Base-by-base conservation (phyloP, 2,888 invertebrate species). In the Lacanobia oleracea region DNA sequence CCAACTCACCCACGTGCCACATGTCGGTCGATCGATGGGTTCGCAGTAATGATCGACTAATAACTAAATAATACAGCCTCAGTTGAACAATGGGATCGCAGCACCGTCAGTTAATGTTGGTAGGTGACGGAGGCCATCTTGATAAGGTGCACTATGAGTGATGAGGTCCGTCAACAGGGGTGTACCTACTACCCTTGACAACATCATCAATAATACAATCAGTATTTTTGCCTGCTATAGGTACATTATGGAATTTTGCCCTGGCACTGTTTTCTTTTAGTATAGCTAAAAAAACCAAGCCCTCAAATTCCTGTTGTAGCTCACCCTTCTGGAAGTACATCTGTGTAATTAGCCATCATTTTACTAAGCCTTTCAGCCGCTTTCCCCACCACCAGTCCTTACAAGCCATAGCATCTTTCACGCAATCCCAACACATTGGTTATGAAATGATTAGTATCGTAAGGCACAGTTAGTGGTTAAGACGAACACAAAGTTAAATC, bases 1-100 rank as follows among this genome's bases (percentile, higher is more conserved):
- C 21, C 10, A 0, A 23, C 54, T 59, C 16, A 18, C 33, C 16
- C 66, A 65, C 21, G 21, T 56, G 3, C 9, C 50, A 8, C 21
- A 40, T 18, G 56, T 40, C 33, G 71, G 27, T 10, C 65, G 72
- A 60, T 77, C 66, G 63, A 77, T 78, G 21, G 23, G n/a, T 59
- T 45, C 56, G 21, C 53, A 50, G 74, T 67, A 75, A 43, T 40
- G 27, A 27, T 27, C 27, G 6, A 43, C 43, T 45, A 40, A 37
- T 21, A 27, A n/a, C 59, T 27, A 37, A 71, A 61, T 65, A 61
- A 61, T 45, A 64, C 23, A 78, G 54, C 23, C n/a, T 78, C 60
- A 56, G 21, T 53, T 33, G 9, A 18, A 45, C 40, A 61, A 71
- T 48, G 3, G 12, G 65, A 64, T 50, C 64, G 54, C 16, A 37